A percentile compares a stretch with the other conserved stretches of the same genome.
These are phyloP conservation scores for Telmatherina bonti DNA, from an alignment of 2,797 vertebrate species.

Conservation along the genomic window DNA sequence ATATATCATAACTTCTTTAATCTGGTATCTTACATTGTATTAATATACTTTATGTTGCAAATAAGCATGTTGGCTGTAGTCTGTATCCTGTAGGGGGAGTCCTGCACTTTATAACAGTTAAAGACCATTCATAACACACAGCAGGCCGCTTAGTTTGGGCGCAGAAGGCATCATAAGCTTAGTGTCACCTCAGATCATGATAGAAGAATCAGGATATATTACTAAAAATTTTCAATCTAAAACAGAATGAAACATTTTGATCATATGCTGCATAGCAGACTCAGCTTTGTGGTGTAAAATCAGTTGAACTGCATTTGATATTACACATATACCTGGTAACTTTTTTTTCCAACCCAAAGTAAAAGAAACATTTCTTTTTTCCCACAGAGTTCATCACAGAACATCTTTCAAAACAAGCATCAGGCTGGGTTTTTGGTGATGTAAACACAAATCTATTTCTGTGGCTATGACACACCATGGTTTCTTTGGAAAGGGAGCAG, in stretches of 20 bases:
- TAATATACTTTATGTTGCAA: neutral
- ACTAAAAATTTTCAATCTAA: slow-evolving; percentile 20
- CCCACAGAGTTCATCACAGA: slow-evolving; percentile 74
- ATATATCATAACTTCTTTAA: too few relatives aligned
- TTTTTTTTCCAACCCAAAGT: slow-evolving; percentile 69
- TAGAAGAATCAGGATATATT: slow-evolving; percentile 19
- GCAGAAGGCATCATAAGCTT: slow-evolving; percentile 18
- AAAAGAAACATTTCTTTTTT: slow-evolving; percentile 71
- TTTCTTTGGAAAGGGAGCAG: slow-evolving; percentile 81
- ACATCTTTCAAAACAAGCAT: slow-evolving; percentile 83
- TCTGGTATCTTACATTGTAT: too few relatives aligned
- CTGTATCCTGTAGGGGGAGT: slow-evolving; percentile 74
- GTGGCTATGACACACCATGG: slow-evolving; percentile 82
- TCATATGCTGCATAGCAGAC: neutral
- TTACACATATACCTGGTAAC: slow-evolving; percentile 69
- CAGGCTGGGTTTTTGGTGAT: slow-evolving; percentile 78
- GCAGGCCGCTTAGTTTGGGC: slow-evolving; percentile 4
- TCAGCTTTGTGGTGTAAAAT: slow-evolving; percentile 24
- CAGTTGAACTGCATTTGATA: slow-evolving; percentile 47
- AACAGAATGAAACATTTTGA: slow-evolving; percentile 20
- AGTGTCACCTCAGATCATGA: slow-evolving; percentile 22
- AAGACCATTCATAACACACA: slow-evolving; percentile 1
- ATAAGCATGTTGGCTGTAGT: slow-evolving; percentile 3
- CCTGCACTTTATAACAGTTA: slow-evolving; percentile 64
- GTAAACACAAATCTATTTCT: slow-evolving; percentile 84